These are phyloP conservation scores for Thamnophis elegans DNA, from an alignment of 2,797 vertebrate species.

Conservation along the genomic window DNA sequence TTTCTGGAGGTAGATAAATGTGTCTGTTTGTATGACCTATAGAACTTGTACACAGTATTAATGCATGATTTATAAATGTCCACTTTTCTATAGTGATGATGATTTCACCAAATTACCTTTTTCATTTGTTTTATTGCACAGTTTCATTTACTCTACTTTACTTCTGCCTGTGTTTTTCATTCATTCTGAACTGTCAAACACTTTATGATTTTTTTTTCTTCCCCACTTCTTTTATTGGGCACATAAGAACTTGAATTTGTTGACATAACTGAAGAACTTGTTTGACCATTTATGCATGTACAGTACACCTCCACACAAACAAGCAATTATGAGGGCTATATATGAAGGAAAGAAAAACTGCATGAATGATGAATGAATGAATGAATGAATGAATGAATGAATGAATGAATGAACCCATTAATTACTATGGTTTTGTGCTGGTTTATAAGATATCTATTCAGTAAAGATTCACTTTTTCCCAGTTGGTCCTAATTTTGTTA, in stretches of 20 bases:
- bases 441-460: background rate
- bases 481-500: background rate
- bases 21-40: background rate
- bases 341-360: too few species aligned
- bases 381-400: too few species aligned
- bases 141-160: background rate
- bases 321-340: too few species aligned
- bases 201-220: slow-evolving; percentile 23
- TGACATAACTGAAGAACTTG: background rate
- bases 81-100: background rate
- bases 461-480: background rate
- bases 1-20: background rate
- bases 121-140: background rate
- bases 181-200: slow-evolving; percentile 27
- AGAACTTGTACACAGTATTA: background rate
- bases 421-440: background rate
- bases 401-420: too few species aligned
- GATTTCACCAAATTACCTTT: background rate
- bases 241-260: slow-evolving; percentile 15
- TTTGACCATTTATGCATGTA: background rate
- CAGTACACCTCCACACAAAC: background rate
- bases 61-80: background rate
- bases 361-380: too few species aligned
- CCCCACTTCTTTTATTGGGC: slow-evolving; percentile 2
- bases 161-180: background rate